Base-by-base conservation (phyloP, 2,113 vertebrate genomes). In the Numida meleagris region DNA sequence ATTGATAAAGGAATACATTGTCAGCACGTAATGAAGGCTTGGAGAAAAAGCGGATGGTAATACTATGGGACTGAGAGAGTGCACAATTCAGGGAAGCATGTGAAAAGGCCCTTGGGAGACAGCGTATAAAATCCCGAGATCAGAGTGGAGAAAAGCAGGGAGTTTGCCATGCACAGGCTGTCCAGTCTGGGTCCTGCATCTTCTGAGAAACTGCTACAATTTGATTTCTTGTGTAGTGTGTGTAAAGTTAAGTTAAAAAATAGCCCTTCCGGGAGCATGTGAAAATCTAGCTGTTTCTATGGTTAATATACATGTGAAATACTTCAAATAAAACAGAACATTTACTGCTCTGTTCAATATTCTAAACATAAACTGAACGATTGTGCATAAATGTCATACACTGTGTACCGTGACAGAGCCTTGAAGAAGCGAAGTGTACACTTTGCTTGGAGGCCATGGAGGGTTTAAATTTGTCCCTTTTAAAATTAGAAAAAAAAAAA, bases 231-330 rank as follows among this genome's bases (percentile, higher is more conserved):
- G 36, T 23, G 3, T 25, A 66, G 40, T 36, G 34, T 58, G n/a
- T 74, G 63, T n/a, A n/a, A n/a, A n/a, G n/a, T n/a, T n/a, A 77
- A 91, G 76, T 45, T 50, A 79, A 67, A 71, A 73, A 84, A 19
- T 12, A 73, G 46, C 24, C 59, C 38, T 71, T 72, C 46, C 82
- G 66, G n/a, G 31, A 71, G 75, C n/a, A 76, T 88, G 73, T 14
- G 46, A 91, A 79, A 31, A 53, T 53, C 27, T 29, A 51, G 27
- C 36, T 82, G 27, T 63, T 93, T 75, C 74, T 48, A 2, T 73
- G 71, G 46, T 79, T 91, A 91, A 81, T 48, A 94, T 84, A 76
- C 67, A 92, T 70, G 74, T 66, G 57, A 93, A 89, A 88, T 67
- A 77, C 1, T 77, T 42, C 33, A 46, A 94, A 73, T 58, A 88